Conservation (phyloP, 2,113 vertebrate species). For the Entelurus aequoreus region DNA sequence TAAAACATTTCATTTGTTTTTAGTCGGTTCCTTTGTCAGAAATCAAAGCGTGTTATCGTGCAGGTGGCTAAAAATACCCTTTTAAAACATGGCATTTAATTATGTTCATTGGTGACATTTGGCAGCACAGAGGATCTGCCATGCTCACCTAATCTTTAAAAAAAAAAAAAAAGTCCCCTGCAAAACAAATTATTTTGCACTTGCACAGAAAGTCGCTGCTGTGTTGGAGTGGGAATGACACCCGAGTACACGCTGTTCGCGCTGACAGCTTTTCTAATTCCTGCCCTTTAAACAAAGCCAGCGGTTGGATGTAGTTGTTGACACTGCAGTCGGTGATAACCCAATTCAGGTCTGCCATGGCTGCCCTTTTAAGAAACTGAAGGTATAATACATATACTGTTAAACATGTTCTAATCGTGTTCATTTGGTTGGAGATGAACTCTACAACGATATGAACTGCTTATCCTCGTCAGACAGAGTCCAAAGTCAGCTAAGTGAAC, state of each 20-base stretch:
- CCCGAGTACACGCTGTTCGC: neutral
- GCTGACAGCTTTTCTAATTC: constrained; percentile 12
- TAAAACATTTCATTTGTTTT: too few species aligned
- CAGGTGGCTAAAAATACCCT: neutral
- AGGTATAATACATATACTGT: neutral
- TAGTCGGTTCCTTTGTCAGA: too few species aligned
- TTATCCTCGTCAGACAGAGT: too few species aligned
- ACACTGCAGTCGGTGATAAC: constrained; percentile 10
- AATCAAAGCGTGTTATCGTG: neutral
- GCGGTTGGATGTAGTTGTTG: constrained; percentile 10
- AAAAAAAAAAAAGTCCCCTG: neutral
- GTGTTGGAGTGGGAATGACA: constrained; percentile 8
- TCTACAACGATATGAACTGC: too few species aligned
- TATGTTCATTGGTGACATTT: constrained; percentile 7
- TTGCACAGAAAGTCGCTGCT: neutral
- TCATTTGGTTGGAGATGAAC: constrained; percentile 3
- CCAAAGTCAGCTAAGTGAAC: too few species aligned
- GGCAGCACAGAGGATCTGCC: neutral
- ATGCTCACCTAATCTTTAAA: neutral
- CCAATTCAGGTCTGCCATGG: neutral
- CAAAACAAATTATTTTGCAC: constrained; percentile 2
- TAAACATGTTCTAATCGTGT: neutral
- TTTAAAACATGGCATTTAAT: constrained; percentile 9
- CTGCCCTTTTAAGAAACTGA: constrained; percentile 27
- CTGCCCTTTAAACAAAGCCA: constrained; percentile 6